These are phyloP conservation scores for Drosophila pegasa DNA, from an alignment of 2,888 invertebrate species.

Conservation along the genomic window DNA sequence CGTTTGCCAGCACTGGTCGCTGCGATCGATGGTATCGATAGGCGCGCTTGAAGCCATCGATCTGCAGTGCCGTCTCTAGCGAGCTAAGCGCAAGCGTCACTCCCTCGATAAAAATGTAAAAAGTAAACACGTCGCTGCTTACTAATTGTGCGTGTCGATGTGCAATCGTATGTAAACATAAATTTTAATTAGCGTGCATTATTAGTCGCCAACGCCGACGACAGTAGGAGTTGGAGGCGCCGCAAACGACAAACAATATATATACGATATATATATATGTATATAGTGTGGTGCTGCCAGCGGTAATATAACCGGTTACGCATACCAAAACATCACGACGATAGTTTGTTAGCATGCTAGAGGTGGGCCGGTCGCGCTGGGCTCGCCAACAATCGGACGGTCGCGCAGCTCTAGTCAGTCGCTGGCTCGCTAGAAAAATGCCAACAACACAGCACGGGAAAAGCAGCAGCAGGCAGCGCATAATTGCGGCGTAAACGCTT, in stretches of 20 bases:
- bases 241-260: constrained; percentile 23
- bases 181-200: constrained; percentile 22
- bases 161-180: constrained; percentile 48
- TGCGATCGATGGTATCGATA: constrained; percentile 39
- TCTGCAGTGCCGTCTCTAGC: constrained; percentile 35
- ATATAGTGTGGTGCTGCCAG: constrained; percentile 41
- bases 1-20: constrained; percentile 25
- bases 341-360: constrained; percentile 56
- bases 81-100: constrained; percentile 57
- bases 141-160: constrained; percentile 52
- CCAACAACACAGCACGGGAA: constrained; percentile 69
- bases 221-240: constrained; percentile 3
- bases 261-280: too few relatives aligned
- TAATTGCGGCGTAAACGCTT: constrained; percentile 59
- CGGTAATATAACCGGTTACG: constrained; percentile 59
- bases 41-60: constrained; percentile 45
- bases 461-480: constrained; percentile 47
- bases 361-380: constrained; percentile 39
- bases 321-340: constrained; percentile 54
- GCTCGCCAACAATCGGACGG: constrained; percentile 46
- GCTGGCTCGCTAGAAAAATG: constrained; percentile 66
- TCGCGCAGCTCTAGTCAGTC: constrained; percentile 46
- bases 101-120: constrained; percentile 56
- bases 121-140: constrained; percentile 40
- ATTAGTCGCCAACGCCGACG: not conserved